A percentile compares a stretch with the other conserved stretches of the same genome.
These are phyloP conservation scores for Polyergus mexicanus DNA, from an alignment of 1,140 invertebrate species.

Conservation along the genomic window DNA sequence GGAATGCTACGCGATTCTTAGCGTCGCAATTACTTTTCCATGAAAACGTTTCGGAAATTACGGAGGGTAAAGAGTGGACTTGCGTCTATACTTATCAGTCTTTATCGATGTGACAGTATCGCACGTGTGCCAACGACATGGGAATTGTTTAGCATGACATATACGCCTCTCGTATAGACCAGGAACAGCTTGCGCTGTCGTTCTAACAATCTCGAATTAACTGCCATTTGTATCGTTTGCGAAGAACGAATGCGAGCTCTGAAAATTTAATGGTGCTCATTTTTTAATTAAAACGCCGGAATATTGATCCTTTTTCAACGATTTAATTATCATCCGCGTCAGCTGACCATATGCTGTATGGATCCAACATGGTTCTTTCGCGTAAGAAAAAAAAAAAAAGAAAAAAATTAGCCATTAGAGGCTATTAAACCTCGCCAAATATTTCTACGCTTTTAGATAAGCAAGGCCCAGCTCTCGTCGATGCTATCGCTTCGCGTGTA, in stretches of 20 bases:
- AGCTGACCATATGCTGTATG: no score
- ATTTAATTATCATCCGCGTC: conserved; percentile 4
- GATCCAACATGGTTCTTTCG: neutral
- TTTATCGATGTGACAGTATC: neutral
- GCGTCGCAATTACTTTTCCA: conserved; percentile 4
- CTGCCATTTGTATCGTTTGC: neutral
- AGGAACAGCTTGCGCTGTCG: conserved; percentile 7
- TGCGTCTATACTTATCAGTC: neutral
- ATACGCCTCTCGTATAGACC: neutral
- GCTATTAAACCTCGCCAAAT: neutral
- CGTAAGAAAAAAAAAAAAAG: neutral
- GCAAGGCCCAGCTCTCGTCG: neutral
- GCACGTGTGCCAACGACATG: neutral
- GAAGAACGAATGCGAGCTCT: neutral
- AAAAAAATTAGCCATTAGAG: neutral
- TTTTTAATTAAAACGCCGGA: neutral
- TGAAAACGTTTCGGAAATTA: neutral
- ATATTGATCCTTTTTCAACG: neutral
- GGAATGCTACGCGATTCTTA: neutral
- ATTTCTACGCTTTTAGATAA: neutral
- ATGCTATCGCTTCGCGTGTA: no score
- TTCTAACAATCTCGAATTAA: conserved; percentile 7
- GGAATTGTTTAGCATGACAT: neutral
- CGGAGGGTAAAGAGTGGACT: neutral
- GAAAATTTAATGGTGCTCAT: conserved; percentile 1